Conservation (phyloP, 2,888 invertebrate species). For the Saturnia pavonia region DNA sequence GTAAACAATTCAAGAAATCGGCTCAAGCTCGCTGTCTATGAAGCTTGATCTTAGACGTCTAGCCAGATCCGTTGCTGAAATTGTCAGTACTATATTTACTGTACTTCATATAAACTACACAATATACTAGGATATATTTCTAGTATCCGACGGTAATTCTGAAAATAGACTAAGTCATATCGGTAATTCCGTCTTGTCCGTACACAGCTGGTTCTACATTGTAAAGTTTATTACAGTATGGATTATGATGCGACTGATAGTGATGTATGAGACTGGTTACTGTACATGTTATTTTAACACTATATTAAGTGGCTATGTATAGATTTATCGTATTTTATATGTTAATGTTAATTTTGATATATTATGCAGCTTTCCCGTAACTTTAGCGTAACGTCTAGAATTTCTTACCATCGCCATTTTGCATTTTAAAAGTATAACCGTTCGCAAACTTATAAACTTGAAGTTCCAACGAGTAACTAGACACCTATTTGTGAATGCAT, state of each 20-base stretch:
- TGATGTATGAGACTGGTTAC: too few relatives aligned
- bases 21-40: neutral
- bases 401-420: conserved; percentile 35
- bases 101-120: too few relatives aligned
- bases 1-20: neutral
- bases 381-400: neutral
- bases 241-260: too few relatives aligned
- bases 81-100: too few relatives aligned
- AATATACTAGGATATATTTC: too few relatives aligned
- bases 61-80: neutral
- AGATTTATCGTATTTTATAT: neutral
- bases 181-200: too few relatives aligned
- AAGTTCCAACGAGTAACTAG: conserved; percentile 27
- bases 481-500: conserved; percentile 29
- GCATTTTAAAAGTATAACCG: conserved; percentile 50
- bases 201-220: too few relatives aligned
- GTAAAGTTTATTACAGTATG: too few relatives aligned
- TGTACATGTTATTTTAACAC: too few relatives aligned
- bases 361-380: neutral
- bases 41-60: neutral
- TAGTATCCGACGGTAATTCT: too few relatives aligned
- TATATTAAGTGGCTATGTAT: neutral
- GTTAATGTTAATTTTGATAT: neutral
- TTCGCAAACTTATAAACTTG: conserved; percentile 41
- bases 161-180: too few relatives aligned